These are phyloP conservation scores for Zaprionus tsacasi DNA, from an alignment of 1,140 invertebrate species.

Conservation along the genomic window DNA sequence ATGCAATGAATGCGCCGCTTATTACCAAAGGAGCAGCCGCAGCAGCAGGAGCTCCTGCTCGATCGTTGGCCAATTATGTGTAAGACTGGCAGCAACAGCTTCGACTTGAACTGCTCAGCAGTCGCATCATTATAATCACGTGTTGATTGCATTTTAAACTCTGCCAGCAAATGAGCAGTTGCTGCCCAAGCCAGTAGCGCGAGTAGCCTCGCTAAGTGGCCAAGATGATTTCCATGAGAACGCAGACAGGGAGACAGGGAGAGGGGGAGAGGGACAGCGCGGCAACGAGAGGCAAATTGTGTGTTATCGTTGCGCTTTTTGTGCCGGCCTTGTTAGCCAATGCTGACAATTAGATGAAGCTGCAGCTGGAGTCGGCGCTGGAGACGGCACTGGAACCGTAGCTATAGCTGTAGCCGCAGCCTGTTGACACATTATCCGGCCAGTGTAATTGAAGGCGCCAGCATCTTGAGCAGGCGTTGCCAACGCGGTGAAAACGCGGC, in stretches of 20 bases:
- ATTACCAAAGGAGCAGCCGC: constrained; percentile 36
- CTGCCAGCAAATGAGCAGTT: constrained; percentile 51
- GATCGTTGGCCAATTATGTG: constrained; percentile 67
- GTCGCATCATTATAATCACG: constrained; percentile 81
- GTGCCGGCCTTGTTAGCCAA: constrained; percentile 47
- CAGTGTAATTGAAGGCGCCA: constrained; percentile 48
- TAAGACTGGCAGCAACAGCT: constrained; percentile 67
- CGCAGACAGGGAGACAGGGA: neutral
- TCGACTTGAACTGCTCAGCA: constrained; percentile 28
- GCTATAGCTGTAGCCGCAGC: neutral
- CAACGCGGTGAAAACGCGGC: constrained; percentile 4
- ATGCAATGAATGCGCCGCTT: constrained; percentile 76
- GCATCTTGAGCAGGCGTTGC: neutral
- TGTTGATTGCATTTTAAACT: constrained; percentile 83
- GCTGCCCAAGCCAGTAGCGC: neutral
- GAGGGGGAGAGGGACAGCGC: constrained; percentile 7
- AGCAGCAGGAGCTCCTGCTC: constrained; percentile 3
- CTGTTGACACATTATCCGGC: constrained; percentile 50
- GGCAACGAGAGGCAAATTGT: constrained; percentile 37
- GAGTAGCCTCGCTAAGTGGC: constrained; percentile 1
- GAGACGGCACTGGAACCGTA: neutral
- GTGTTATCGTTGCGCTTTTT: constrained; percentile 35
- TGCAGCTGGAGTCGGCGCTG: neutral
- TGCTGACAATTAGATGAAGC: constrained; percentile 46
- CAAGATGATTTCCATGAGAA: constrained; percentile 8